phyloP scores from a whole-genome alignment of 2,888 invertebrate genomes.

The Trileptium ribeirensis region DNA sequence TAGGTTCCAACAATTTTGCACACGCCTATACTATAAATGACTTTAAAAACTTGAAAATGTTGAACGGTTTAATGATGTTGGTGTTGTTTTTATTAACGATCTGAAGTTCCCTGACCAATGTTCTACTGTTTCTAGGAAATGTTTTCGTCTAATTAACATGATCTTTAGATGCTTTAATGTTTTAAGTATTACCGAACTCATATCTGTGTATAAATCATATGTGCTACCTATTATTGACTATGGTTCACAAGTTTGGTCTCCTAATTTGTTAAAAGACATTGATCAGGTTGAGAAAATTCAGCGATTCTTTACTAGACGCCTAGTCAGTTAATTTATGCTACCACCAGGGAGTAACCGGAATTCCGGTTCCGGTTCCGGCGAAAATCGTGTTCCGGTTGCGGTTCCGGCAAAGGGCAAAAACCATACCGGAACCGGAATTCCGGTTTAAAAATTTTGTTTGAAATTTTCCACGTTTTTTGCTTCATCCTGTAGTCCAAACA shows the following conservation, averaged over 20 bases:
- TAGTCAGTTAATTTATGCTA: background rate
- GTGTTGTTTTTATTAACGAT: background rate
- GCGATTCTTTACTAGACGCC: constrained; percentile 2
- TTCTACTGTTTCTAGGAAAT: background rate
- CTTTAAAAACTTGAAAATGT: background rate
- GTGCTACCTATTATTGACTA: constrained; percentile 14
- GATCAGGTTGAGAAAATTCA: constrained; percentile 14
- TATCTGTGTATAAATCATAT: background rate
- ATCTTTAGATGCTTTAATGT: background rate
- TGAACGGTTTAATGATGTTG: background rate
- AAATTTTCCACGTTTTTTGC: too few species aligned
- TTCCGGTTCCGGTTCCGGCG: too few species aligned
- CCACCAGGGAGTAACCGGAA: background rate
- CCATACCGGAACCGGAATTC: too few species aligned
- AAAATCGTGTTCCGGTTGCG: too few species aligned
- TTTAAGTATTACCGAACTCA: background rate
- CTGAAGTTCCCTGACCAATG: background rate
- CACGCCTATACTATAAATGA: background rate
- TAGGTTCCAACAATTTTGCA: background rate
- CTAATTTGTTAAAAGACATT: background rate
- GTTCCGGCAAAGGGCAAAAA: too few species aligned
- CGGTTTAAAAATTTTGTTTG: too few species aligned
- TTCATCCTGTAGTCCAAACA: too few species aligned
- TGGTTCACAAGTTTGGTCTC: constrained; percentile 14
- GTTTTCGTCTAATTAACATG: background rate